These are phyloP conservation scores for Drosophila bifasciata DNA, from an alignment of 1,140 invertebrate species.

Conservation along the genomic window DNA sequence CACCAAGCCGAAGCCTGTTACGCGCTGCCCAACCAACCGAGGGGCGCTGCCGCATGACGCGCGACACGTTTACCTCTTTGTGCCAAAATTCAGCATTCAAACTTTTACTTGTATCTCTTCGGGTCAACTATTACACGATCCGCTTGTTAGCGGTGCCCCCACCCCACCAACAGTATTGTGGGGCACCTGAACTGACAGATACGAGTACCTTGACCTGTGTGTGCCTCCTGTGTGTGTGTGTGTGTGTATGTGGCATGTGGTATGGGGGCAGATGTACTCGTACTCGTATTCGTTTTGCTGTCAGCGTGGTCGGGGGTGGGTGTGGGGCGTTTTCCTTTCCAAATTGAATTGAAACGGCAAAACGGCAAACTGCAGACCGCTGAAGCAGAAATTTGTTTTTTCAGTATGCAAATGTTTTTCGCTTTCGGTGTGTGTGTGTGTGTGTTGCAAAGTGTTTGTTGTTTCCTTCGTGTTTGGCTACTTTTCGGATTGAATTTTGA, in stretches of 20 bases:
- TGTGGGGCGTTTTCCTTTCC: slow-evolving; percentile 57
- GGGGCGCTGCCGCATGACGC: no score
- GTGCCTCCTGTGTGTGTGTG: slow-evolving; percentile 32
- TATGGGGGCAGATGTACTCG: not conserved
- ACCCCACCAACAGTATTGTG: no score
- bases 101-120: not conserved
- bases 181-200: slow-evolving; percentile 12
- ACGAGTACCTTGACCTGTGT: slow-evolving; percentile 64
- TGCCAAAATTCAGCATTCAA: no score
- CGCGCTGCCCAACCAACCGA: no score
- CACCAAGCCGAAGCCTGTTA: no score
- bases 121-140: not conserved
- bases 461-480: slow-evolving; percentile 33
- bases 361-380: slow-evolving; percentile 19
- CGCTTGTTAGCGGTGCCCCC: slow-evolving; percentile 16
- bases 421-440: slow-evolving; percentile 28
- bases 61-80: no score
- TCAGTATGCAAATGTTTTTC: slow-evolving; percentile 63
- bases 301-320: slow-evolving; percentile 12
- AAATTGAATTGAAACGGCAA: slow-evolving; percentile 43
- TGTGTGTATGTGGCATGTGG: not conserved
- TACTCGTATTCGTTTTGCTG: no score
- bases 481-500: no score
- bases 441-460: no score
- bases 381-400: slow-evolving; percentile 34